Evolutionary conservation across 1,140 invertebrate species (phyloP).

Genomic region (Nomia melanderi): DNA sequence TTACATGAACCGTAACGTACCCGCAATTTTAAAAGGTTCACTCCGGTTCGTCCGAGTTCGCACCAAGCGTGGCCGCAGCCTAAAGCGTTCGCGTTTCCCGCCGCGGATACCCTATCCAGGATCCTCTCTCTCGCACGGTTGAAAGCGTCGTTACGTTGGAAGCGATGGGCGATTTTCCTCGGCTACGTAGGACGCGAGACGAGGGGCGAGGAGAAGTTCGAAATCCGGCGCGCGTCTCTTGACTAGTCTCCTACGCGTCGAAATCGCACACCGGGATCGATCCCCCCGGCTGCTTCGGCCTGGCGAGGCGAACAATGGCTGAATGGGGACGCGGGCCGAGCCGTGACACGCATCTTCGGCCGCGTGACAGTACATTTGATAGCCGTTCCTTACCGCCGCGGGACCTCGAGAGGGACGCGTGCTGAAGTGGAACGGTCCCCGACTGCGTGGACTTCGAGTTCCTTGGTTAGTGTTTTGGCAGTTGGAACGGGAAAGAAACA

Average conservation of each 20-base stretch:
- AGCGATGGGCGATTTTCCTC: background rate
- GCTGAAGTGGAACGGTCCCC: background rate
- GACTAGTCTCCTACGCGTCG: constrained; percentile 13
- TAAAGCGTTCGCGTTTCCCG: too few relatives aligned
- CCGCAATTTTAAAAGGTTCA: too few relatives aligned
- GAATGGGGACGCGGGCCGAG: constrained; percentile 3
- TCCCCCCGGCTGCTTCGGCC: background rate
- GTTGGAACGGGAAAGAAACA: too few relatives aligned
- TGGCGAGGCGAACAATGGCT: constrained; percentile 25
- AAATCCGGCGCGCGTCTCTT: constrained; percentile 15
- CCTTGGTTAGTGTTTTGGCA: too few relatives aligned
- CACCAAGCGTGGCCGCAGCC: too few relatives aligned
- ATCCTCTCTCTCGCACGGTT: too few relatives aligned
- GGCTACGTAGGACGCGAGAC: background rate
- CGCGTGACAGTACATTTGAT: constrained; percentile 10
- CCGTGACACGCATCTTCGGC: constrained; percentile 17
- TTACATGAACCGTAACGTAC: too few relatives aligned
- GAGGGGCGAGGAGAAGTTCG: constrained; percentile 15
- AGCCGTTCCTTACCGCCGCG: background rate
- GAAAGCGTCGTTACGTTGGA: constrained; percentile 5
- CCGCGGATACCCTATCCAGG: too few relatives aligned
- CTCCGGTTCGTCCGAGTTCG: too few relatives aligned
- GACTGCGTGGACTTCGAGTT: too few relatives aligned
- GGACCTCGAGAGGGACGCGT: background rate
- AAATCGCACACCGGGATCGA: constrained; percentile 32